A percentile compares a stretch with the other conserved stretches of the same genome.
phyloP scores from a whole-genome alignment of 2,113 vertebrate genomes.

The Capra hircus region DNA sequence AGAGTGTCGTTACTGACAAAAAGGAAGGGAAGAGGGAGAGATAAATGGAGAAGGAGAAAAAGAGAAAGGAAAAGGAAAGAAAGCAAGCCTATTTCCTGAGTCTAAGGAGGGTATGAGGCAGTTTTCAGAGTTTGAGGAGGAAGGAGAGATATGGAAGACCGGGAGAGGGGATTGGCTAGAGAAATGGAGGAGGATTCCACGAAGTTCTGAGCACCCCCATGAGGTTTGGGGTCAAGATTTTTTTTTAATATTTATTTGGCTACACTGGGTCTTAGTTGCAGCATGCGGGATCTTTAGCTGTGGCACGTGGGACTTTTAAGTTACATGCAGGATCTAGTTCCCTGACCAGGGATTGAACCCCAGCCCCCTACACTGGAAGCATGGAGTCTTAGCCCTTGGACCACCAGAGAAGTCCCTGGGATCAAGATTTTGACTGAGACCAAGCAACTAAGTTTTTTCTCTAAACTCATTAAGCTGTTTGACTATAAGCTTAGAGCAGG shows the following conservation, averaged over 20 bases:
- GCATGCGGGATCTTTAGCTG: neutral
- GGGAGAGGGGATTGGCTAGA: neutral
- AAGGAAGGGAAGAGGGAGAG: neutral
- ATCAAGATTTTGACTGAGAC: neutral
- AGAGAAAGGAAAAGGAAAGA: neutral
- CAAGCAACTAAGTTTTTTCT: neutral
- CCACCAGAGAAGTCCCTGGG: neutral
- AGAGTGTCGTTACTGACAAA: neutral
- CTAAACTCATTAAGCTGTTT: neutral
- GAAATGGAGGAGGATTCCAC: neutral
- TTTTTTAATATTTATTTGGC: neutral
- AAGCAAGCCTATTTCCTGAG: neutral
- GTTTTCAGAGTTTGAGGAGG: neutral
- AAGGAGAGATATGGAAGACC: neutral
- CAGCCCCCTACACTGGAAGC: neutral
- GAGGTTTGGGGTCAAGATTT: neutral
- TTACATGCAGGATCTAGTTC: neutral
- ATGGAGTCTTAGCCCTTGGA: neutral
- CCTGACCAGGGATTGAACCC: neutral
- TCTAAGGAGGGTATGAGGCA: neutral
- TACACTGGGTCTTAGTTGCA: neutral
- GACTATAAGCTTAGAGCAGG: neutral
- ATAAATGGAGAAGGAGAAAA: neutral
- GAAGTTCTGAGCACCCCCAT: neutral
- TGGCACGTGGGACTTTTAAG: neutral